A percentile compares a stretch with the other conserved stretches of the same genome.
These are phyloP conservation scores for Hymenopus coronatus DNA, from an alignment of 2,888 invertebrate species.

Conservation along the genomic window DNA sequence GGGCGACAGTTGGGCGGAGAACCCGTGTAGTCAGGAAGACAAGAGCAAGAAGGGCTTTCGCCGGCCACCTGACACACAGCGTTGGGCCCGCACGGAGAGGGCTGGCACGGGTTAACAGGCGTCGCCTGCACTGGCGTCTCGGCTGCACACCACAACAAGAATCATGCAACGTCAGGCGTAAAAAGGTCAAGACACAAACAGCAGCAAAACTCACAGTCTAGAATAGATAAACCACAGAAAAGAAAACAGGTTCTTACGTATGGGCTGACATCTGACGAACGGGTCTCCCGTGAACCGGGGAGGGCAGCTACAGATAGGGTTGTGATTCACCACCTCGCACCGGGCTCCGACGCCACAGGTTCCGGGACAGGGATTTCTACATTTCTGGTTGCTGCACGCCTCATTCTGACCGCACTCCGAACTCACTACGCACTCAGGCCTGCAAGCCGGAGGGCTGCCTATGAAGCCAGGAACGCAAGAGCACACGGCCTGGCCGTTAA, in stretches of 20 bases:
- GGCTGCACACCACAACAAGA: not conserved
- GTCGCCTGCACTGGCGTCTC: constrained; percentile 38
- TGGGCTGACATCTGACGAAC: constrained; percentile 65
- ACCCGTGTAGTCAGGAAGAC: constrained; percentile 48
- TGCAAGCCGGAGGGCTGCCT: constrained; percentile 64
- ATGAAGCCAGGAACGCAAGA: constrained; percentile 64
- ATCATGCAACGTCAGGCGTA: not conserved
- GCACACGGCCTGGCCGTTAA: constrained; percentile 69
- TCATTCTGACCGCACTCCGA: constrained; percentile 65
- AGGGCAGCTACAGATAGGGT: constrained; percentile 69
- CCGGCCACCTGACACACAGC: constrained; percentile 58
- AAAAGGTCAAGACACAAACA: not conserved
- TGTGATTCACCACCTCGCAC: constrained; percentile 71
- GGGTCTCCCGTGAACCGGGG: constrained; percentile 76
- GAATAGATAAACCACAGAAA: no score
- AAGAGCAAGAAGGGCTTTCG: constrained; percentile 54
- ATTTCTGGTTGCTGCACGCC: constrained; percentile 67
- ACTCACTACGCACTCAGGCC: constrained; percentile 70
- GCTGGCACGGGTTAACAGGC: constrained; percentile 60
- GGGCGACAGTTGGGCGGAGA: constrained; percentile 50
- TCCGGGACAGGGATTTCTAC: constrained; percentile 67
- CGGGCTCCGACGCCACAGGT: constrained; percentile 70
- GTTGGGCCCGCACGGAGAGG: constrained; percentile 67
- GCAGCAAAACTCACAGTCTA: not conserved
- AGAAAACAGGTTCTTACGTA: constrained; percentile 52